Evolutionary conservation across 2,797 vertebrate species (phyloP).

Genomic region (Brotula barbata): DNA sequence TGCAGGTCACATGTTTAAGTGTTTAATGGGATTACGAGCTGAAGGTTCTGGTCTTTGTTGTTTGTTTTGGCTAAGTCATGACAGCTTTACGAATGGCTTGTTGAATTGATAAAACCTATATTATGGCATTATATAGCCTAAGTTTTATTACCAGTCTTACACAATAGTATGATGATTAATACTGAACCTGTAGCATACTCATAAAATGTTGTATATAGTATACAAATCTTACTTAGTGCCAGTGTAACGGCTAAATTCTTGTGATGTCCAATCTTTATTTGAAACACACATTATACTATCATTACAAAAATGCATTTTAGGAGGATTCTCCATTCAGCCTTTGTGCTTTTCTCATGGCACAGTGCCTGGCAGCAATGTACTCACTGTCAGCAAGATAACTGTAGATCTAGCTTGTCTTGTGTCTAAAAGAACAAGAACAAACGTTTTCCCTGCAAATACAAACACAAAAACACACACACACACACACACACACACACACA

Average conservation of each 20-base stretch:
- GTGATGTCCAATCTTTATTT: too few relatives aligned
- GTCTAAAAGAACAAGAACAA: constrained; percentile 48
- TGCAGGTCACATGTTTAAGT: constrained; percentile 69
- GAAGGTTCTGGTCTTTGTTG: constrained; percentile 8
- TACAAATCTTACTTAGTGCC: too few relatives aligned
- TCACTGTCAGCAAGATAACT: constrained; percentile 46
- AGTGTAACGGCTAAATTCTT: too few relatives aligned
- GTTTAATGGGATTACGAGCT: constrained; percentile 66
- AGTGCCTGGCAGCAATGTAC: constrained; percentile 23
- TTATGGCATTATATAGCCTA: too few relatives aligned
- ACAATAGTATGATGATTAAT: too few relatives aligned
- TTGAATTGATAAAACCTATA: not conserved
- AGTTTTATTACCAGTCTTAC: too few relatives aligned
- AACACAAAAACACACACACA: not conserved
- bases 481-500: constrained; percentile 9
- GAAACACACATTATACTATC: too few relatives aligned
- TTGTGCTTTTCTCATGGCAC: constrained; percentile 14
- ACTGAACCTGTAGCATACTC: too few relatives aligned
- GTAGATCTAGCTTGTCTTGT: constrained; percentile 48
- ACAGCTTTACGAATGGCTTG: constrained; percentile 29
- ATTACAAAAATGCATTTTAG: too few relatives aligned
- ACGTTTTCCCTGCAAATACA: constrained; percentile 24
- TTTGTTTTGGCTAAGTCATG: constrained; percentile 39
- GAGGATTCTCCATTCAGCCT: constrained; percentile 26
- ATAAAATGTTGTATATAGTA: too few relatives aligned